phyloP scores from a whole-genome alignment of 2,797 vertebrate species.

The Notamacropus eugenii region DNA sequence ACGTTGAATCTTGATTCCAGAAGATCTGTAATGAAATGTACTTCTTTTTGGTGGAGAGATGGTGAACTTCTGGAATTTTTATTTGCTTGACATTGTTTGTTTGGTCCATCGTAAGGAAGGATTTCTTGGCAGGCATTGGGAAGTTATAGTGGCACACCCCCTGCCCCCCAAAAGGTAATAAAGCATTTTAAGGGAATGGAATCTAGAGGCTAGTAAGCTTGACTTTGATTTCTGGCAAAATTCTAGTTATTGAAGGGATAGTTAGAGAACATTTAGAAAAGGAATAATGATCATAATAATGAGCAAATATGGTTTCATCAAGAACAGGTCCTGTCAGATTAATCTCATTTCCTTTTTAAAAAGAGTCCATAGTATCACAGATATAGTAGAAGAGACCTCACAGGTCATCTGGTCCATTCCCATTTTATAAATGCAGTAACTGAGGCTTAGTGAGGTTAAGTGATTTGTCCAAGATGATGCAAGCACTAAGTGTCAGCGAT shows the following conservation, averaged over 20 bases:
- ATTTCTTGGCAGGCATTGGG: no score
- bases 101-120: neutral
- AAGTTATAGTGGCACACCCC: neutral
- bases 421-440: neutral
- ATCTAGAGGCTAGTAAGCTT: neutral
- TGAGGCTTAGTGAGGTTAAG: neutral
- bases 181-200: neutral
- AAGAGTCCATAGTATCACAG: neutral
- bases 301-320: neutral
- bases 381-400: neutral
- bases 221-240: neutral
- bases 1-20: neutral
- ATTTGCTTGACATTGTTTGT: neutral
- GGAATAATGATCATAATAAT: neutral
- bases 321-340: neutral
- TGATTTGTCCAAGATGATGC: neutral
- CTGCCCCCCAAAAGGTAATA: neutral
- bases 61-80: neutral
- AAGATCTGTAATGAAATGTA: neutral
- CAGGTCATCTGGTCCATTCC: neutral
- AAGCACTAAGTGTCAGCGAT: neutral
- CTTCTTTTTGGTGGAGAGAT: neutral
- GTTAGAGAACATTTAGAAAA: neutral
- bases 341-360: neutral
- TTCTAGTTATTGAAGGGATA: neutral